Conservation (phyloP, 2,797 vertebrate species). For the Dicrostonyx torquatus region DNA sequence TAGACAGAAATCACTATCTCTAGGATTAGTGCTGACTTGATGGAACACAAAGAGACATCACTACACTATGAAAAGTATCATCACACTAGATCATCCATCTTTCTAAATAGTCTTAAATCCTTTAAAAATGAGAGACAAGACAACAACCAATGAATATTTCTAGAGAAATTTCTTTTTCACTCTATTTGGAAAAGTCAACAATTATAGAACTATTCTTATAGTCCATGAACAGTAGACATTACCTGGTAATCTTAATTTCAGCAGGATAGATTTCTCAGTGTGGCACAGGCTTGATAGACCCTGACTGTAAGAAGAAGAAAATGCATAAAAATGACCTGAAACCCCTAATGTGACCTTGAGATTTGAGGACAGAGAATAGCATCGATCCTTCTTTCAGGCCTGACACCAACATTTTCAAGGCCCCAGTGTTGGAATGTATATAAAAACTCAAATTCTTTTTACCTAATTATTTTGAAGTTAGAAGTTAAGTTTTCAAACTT, state of each 20-base stretch:
- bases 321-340: neutral
- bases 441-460: neutral
- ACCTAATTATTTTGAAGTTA: neutral
- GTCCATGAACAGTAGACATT: neutral
- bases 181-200: neutral
- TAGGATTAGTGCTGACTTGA: neutral
- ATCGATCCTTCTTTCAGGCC: neutral
- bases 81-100: neutral
- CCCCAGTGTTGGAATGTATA: neutral
- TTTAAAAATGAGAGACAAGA: neutral
- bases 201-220: neutral
- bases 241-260: neutral
- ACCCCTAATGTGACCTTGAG: neutral
- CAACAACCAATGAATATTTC: neutral
- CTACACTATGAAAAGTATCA: neutral
- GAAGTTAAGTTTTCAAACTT: neutral
- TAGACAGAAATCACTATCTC: neutral
- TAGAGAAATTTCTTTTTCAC: neutral
- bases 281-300: accelerated
- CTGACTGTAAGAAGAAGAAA: neutral
- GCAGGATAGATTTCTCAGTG: neutral
- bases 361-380: neutral
- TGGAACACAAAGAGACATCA: neutral
- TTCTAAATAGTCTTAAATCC: neutral
- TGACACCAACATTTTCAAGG: neutral